These are phyloP conservation scores for Panorpa germanica DNA, from an alignment of 2,888 invertebrate genomes.

Conservation along the genomic window DNA sequence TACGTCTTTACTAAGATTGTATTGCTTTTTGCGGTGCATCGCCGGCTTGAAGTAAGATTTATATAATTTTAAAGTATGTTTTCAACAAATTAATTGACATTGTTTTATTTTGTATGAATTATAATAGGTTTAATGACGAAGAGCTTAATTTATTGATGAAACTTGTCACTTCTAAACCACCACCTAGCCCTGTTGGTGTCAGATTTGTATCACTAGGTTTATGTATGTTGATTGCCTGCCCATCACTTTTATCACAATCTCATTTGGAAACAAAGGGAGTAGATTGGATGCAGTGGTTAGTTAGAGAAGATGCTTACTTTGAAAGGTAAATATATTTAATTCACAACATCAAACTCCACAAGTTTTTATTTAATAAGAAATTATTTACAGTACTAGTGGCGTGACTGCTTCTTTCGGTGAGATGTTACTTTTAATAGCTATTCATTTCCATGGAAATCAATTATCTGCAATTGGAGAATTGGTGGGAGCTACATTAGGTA, in stretches of 20 bases:
- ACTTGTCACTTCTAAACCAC: constrained; percentile 72
- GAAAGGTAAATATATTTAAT: constrained; percentile 32
- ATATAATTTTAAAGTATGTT: background rate
- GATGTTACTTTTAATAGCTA: constrained; percentile 87
- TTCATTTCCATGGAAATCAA: constrained; percentile 93
- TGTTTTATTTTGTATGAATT: constrained; percentile 6
- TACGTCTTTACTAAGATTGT: constrained; percentile 73
- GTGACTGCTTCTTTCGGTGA: constrained; percentile 84
- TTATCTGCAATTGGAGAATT: constrained; percentile 82
- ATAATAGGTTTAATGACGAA: constrained; percentile 63
- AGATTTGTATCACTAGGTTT: constrained; percentile 83
- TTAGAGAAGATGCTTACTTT: constrained; percentile 76
- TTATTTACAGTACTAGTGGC: constrained; percentile 45
- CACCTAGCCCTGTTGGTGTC: constrained; percentile 79
- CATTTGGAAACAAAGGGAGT: constrained; percentile 74
- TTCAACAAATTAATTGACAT: constrained; percentile 1
- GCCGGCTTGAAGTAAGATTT: constrained; percentile 65
- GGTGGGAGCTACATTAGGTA: constrained; percentile 83
- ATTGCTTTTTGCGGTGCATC: constrained; percentile 83
- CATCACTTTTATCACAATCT: constrained; percentile 55
- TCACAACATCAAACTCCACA: background rate
- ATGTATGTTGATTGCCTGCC: constrained; percentile 88
- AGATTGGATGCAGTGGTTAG: constrained; percentile 89
- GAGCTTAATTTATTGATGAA: constrained; percentile 71
- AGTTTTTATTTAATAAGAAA: background rate